Conservation (phyloP, 2,797 vertebrate species). For the Silurus aristotelis region DNA sequence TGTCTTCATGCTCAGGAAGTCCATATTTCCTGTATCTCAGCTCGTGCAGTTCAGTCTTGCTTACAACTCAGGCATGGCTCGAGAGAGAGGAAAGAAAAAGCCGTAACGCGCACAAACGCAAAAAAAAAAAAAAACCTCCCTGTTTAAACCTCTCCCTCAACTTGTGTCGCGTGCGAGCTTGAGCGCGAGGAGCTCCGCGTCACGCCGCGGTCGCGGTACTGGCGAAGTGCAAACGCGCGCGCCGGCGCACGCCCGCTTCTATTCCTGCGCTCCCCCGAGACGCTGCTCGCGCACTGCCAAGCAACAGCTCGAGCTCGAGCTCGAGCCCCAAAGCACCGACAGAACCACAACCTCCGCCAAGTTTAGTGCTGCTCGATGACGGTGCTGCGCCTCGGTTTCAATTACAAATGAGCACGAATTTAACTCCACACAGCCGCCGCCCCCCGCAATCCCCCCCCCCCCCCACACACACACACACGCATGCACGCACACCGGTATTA, state of each 20-base stretch:
- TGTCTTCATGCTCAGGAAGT: conserved; percentile 52
- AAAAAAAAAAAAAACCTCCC: too few relatives aligned
- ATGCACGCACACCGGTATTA: not conserved
- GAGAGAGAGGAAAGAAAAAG: not conserved
- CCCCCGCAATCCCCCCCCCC: not conserved
- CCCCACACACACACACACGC: not conserved
- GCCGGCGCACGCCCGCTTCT: conserved; percentile 49
- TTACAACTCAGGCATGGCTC: conserved; percentile 34
- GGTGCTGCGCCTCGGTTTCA: not conserved
- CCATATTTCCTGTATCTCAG: conserved; percentile 2
- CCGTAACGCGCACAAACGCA: too few relatives aligned
- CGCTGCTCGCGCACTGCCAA: conserved; percentile 55
- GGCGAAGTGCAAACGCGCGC: conserved; percentile 21
- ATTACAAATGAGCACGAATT: conserved; percentile 10
- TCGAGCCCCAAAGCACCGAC: conserved; percentile 31
- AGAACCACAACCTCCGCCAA: conserved; percentile 23
- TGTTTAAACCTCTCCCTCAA: not conserved
- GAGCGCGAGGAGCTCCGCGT: not conserved
- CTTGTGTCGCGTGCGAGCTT: not conserved
- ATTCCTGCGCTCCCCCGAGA: conserved; percentile 55
- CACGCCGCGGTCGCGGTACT: conserved; percentile 14
- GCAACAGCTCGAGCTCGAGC: conserved; percentile 51
- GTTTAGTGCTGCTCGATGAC: conserved; percentile 9
- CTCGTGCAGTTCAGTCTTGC: conserved; percentile 15
- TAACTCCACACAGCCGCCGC: not conserved